Base-by-base conservation (phyloP, 2,113 vertebrate species). In the Pachycephala philippinensis region DNA sequence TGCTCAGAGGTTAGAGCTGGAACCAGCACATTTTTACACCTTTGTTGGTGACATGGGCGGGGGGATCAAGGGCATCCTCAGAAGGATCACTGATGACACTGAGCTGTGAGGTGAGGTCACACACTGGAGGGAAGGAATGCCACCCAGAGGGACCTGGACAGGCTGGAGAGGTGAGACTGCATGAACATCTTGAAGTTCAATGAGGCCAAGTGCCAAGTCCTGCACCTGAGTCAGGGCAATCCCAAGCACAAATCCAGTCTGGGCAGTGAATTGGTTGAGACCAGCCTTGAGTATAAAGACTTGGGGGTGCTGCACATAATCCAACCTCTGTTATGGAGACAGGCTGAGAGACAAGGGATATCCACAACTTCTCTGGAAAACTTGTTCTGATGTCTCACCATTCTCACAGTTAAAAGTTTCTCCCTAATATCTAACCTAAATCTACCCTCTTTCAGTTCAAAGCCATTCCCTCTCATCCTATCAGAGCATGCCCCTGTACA, bases 131-230 rank as follows among this genome's bases (percentile, higher is more conserved):
- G 26, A 44, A 52, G n/a, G n/a, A 15, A 26, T 40, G 20, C 3
- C 12, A 40, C 7, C 23, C 54, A n/a, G 39, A 12, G 45, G 33
- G 19, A 21, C 7, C 15, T 28, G 39, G 19, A 17, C 12, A 33
- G 47, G 10, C 15, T 61, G n/a, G 24, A 47, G 13, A n/a, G 15
- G 7, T 13, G 13, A 10, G 8, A 11, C 19, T 20, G 15, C 1
- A 0, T 28, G 28, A n/a, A 40, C 2, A 0, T 31, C 6, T 31
- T 6, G 1, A 31, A 40, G 16, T 21, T 22, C 49, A 70, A 0
- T 1, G 1, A 70, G 74, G 28, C 23, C 19, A 61, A 28, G 15
- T n/a, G 3, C 11, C 31, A 50, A 17, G 13, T 35, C 16, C 35
- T 66, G 20, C 17, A 12, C 21, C 26, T 37, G 26, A 31, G 26